These are phyloP conservation scores for Actenoides hombroni DNA, from an alignment of 2,113 vertebrate genomes.

Conservation along the genomic window DNA sequence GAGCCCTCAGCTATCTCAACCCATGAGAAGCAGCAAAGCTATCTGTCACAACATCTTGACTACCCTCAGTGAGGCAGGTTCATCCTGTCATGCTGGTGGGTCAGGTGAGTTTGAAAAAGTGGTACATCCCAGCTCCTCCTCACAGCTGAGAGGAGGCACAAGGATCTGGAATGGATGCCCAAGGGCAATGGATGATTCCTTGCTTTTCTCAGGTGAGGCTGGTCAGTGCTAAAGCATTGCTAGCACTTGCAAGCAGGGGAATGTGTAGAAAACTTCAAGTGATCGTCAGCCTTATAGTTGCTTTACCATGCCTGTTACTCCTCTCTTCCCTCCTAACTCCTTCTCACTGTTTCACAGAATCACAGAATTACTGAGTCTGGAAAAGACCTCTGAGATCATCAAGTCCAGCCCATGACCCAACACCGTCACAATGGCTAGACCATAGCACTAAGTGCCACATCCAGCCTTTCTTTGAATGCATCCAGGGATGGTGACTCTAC, in stretches of 20 bases:
- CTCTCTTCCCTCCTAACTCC: background rate
- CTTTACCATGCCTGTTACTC: background rate
- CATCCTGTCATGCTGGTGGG: no score
- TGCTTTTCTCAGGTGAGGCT: background rate
- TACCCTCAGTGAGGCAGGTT: background rate
- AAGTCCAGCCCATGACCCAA: no score
- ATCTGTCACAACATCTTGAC: background rate
- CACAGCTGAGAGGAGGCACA: background rate
- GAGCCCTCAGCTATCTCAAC: background rate
- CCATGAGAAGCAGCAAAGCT: background rate
- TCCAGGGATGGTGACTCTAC: no score
- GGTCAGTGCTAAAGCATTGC: background rate
- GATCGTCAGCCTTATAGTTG: background rate
- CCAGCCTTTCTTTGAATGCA: no score
- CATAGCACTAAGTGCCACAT: no score
- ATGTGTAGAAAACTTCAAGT: background rate
- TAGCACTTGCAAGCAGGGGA: background rate
- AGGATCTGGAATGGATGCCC: background rate
- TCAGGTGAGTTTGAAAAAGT: background rate
- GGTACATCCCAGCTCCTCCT: background rate
- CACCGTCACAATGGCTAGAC: no score
- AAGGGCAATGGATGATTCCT: background rate
- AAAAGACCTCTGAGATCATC: no score
- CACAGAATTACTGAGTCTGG: no score
- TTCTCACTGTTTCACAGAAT: background rate